Percentiles rank a stretch among this genome's conserved stretches.
phyloP scores from a whole-genome alignment of 64 coral and sea anemone species.

The Pocillopora damicornis region DNA sequence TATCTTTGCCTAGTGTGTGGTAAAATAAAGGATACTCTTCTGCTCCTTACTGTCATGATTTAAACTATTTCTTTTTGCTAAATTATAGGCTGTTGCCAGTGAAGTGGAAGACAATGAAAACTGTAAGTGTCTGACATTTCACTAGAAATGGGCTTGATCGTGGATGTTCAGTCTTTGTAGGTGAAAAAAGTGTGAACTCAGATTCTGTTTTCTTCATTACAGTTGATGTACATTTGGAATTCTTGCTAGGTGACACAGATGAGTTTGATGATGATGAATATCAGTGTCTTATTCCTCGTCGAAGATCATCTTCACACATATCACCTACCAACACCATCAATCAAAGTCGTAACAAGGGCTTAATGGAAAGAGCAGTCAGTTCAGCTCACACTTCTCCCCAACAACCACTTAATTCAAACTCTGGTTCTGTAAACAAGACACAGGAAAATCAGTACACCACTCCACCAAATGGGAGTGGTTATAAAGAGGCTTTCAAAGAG shows the following conservation, averaged over 20 bases:
- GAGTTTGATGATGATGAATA: not conserved
- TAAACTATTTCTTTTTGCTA: not conserved
- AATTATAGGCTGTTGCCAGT: not conserved
- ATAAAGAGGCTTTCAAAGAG: slow-evolving; percentile 13
- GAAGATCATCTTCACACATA: not conserved
- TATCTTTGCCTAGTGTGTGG: no score
- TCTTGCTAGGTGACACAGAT: slow-evolving; percentile 5
- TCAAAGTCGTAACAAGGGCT: not conserved
- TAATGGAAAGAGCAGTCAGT: not conserved
- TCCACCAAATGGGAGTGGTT: not conserved
- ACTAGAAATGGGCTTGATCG: no score
- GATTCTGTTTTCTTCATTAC: not conserved
- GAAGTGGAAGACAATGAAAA: not conserved
- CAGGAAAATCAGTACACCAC: not conserved
- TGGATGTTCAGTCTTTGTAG: not conserved
- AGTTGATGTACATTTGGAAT: not conserved
- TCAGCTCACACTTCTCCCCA: not conserved
- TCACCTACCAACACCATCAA: not conserved
- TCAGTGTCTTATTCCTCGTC: not conserved
- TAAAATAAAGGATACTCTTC: not conserved
- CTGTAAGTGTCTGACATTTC: not conserved
- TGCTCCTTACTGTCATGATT: not conserved
- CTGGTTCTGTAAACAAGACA: not conserved
- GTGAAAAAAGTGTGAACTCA: not conserved
- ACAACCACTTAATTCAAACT: not conserved